These are phyloP conservation scores for Botrylloides violaceus DNA, from an alignment of 23 tunicate species.

Conservation along the genomic window DNA sequence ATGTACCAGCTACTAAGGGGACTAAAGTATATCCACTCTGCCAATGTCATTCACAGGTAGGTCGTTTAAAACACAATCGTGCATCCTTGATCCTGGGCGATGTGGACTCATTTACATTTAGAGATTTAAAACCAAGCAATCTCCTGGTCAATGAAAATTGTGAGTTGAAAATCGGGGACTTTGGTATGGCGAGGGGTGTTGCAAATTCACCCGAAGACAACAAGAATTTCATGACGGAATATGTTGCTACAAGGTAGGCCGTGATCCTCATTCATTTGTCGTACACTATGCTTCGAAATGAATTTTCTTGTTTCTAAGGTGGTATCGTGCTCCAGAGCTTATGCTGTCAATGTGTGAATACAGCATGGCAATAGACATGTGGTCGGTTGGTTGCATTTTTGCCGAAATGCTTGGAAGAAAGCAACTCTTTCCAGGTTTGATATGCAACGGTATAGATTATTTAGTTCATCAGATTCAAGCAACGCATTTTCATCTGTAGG, in stretches of 20 bases:
- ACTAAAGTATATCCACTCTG: conserved; percentile 85
- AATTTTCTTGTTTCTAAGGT: conserved; percentile 19
- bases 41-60: conserved; percentile 91
- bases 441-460: neutral
- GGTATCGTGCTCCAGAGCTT: conserved; percentile 98
- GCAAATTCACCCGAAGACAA: conserved; percentile 59
- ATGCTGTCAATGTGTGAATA: conserved; percentile 83
- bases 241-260: conserved; percentile 87
- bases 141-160: conserved; percentile 88
- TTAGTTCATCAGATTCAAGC: neutral
- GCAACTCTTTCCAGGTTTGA: conserved; percentile 85
- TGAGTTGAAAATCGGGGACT: conserved; percentile 91
- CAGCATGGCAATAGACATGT: conserved; percentile 87
- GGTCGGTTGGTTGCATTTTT: conserved; percentile 96
- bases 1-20: conserved; percentile 86
- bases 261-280: neutral
- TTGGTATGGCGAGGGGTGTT: conserved; percentile 91
- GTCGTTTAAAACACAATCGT: neutral
- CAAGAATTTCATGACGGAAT: conserved; percentile 91
- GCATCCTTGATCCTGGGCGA: neutral
- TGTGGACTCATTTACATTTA: neutral
- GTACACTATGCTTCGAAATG: neutral
- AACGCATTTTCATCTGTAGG: conserved; percentile 52
- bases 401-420: conserved; percentile 95
- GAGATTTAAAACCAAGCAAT: conserved; percentile 93